These are phyloP conservation scores for Pedetes capensis DNA, from an alignment of 2,113 vertebrate genomes.

Conservation along the genomic window DNA sequence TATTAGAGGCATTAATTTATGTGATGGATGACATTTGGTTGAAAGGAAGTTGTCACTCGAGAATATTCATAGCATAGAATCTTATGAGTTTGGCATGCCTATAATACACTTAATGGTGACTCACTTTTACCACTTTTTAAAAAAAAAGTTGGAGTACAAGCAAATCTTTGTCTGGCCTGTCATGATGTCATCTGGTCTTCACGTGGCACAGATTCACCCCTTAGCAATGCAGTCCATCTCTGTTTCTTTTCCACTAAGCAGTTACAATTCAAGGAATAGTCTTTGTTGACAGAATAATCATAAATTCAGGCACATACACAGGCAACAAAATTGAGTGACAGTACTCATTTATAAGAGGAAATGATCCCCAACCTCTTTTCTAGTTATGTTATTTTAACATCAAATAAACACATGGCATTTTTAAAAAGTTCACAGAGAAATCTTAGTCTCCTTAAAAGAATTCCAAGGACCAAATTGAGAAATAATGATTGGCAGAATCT, in stretches of 20 bases:
- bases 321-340: not conserved
- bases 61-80: not conserved
- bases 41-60: not conserved
- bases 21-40: not conserved
- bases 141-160: not conserved
- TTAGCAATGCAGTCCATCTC: not conserved
- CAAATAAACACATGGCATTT: not conserved
- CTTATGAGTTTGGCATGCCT: not conserved
- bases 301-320: not conserved
- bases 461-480: not conserved
- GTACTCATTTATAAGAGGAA: not conserved
- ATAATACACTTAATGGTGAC: constrained; percentile 8
- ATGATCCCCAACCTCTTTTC: not conserved
- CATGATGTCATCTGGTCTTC: constrained; percentile 34
- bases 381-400: not conserved
- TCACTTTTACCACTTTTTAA: constrained; percentile 44
- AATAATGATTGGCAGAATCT: not conserved
- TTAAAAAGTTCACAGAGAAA: not conserved
- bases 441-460: not conserved
- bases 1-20: constrained; percentile 23
- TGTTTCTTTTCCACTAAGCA: constrained; percentile 32
- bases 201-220: not conserved
- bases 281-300: not conserved
- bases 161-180: not conserved
- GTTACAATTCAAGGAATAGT: not conserved